Percentiles rank a stretch among this genome's conserved stretches.
Evolutionary conservation across 2,797 vertebrate species (phyloP).

Genomic region (Cottoperca gobio): DNA sequence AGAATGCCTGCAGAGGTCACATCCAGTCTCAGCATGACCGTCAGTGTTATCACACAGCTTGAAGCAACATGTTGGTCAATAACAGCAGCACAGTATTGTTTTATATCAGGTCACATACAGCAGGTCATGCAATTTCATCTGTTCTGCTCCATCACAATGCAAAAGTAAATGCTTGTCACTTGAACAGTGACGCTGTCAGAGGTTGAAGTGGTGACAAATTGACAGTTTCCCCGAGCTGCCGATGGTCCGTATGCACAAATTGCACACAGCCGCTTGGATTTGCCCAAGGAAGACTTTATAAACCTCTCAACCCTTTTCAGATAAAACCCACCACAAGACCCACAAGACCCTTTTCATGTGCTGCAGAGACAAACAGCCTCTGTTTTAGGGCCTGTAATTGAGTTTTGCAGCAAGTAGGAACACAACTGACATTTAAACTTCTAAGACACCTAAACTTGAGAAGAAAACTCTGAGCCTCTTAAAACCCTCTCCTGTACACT

Average conservation of each 20-base stretch:
- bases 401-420: slow-evolving; percentile 51
- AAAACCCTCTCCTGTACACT: slow-evolving; percentile 32
- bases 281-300: slow-evolving; percentile 43
- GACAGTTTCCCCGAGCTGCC: slow-evolving; percentile 24
- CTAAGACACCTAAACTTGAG: slow-evolving; percentile 32
- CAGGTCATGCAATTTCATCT: background rate
- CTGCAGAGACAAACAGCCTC: slow-evolving; percentile 44
- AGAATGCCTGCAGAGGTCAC: slow-evolving; percentile 22
- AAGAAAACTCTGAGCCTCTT: slow-evolving; percentile 38
- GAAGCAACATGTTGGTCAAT: background rate
- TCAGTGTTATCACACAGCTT: background rate
- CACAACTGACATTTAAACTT: slow-evolving; percentile 49
- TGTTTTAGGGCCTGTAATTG: slow-evolving; percentile 66
- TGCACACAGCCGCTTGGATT: slow-evolving; percentile 33
- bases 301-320: slow-evolving; percentile 46
- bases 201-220: slow-evolving; percentile 24
- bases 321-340: slow-evolving; percentile 33
- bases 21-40: background rate
- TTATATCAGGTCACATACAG: background rate
- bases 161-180: background rate
- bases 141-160: background rate
- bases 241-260: slow-evolving; percentile 21
- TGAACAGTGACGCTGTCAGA: background rate
- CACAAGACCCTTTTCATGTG: slow-evolving; percentile 38
- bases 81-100: background rate